phyloP scores from a whole-genome alignment of 2,888 invertebrate species.

The Xanthostigma xanthostigma region DNA sequence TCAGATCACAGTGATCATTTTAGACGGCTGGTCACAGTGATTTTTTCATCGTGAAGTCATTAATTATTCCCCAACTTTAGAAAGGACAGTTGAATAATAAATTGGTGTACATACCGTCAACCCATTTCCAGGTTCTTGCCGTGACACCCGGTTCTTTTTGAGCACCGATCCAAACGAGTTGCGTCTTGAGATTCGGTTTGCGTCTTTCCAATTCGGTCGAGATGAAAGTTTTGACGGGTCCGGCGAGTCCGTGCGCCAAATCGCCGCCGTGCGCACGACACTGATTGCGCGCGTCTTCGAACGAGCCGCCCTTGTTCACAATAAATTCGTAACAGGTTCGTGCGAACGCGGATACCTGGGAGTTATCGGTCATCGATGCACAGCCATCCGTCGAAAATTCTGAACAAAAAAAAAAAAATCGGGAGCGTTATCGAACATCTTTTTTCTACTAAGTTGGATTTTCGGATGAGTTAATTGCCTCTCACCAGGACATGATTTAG shows the following conservation, averaged over 20 bases:
- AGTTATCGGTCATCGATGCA: slow-evolving; percentile 61
- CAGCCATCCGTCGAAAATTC: slow-evolving; percentile 79
- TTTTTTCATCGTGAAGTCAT: too few species aligned
- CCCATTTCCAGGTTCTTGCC: slow-evolving; percentile 79
- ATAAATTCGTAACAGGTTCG: slow-evolving; percentile 82
- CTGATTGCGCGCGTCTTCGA: slow-evolving; percentile 62
- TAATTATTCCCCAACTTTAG: too few species aligned
- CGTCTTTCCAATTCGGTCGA: slow-evolving; percentile 67
- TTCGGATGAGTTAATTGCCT: too few species aligned
- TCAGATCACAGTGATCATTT: too few species aligned
- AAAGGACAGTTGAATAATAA: too few species aligned
- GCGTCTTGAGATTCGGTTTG: slow-evolving; percentile 65
- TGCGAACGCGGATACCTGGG: slow-evolving; percentile 68
- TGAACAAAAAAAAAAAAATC: slow-evolving; percentile 26
- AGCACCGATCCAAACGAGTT: slow-evolving; percentile 83
- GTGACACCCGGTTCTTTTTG: slow-evolving; percentile 74
- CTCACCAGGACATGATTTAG: too few species aligned
- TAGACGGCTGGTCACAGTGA: too few species aligned
- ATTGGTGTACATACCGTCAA: slow-evolving; percentile 48
- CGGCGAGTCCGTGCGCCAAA: slow-evolving; percentile 46
- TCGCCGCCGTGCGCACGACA: slow-evolving; percentile 62
- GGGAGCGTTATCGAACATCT: background rate
- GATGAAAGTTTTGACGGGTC: slow-evolving; percentile 48
- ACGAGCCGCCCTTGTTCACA: slow-evolving; percentile 66
- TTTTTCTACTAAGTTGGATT: too few species aligned